These are phyloP conservation scores for Lordiphosa clarofinis DNA, from an alignment of 1,140 invertebrate genomes.

Conservation along the genomic window DNA sequence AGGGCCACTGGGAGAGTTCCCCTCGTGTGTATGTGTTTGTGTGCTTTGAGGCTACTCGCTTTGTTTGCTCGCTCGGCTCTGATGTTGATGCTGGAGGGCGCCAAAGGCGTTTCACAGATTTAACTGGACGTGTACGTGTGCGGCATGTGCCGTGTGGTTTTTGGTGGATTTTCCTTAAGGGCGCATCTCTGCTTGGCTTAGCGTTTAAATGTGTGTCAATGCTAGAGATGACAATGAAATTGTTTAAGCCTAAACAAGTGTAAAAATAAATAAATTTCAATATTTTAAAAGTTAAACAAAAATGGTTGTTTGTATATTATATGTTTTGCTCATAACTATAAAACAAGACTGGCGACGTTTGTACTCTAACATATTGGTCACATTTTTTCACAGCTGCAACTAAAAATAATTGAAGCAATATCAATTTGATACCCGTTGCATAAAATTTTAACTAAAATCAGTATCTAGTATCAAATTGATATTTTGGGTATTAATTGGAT, in stretches of 20 bases:
- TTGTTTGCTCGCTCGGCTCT: constrained; percentile 54
- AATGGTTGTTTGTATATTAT: too few species aligned
- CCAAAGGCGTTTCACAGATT: constrained; percentile 60
- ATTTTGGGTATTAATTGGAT: too few species aligned
- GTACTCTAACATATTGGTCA: too few species aligned
- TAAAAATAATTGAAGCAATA: too few species aligned
- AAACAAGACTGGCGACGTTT: too few species aligned
- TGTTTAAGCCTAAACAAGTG: too few species aligned
- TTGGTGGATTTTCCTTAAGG: constrained; percentile 58
- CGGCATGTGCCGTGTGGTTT: constrained; percentile 52
- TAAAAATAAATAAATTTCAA: neutral
- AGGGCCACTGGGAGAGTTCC: constrained; percentile 2
- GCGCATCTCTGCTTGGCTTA: constrained; percentile 46
- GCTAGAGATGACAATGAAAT: constrained; percentile 4
- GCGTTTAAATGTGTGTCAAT: constrained; percentile 62
- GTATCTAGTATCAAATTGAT: too few species aligned
- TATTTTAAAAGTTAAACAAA: neutral
- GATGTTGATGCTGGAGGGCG: constrained; percentile 16
- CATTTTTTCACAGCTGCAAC: too few species aligned
- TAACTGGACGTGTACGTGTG: constrained; percentile 30
- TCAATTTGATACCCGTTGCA: too few species aligned
- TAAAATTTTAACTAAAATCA: too few species aligned
- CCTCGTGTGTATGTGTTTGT: constrained; percentile 2
- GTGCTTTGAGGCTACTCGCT: constrained; percentile 39
- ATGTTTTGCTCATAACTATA: too few species aligned